phyloP scores from a whole-genome alignment of 2,797 vertebrate species.

The Rhynchotus rufescens region DNA sequence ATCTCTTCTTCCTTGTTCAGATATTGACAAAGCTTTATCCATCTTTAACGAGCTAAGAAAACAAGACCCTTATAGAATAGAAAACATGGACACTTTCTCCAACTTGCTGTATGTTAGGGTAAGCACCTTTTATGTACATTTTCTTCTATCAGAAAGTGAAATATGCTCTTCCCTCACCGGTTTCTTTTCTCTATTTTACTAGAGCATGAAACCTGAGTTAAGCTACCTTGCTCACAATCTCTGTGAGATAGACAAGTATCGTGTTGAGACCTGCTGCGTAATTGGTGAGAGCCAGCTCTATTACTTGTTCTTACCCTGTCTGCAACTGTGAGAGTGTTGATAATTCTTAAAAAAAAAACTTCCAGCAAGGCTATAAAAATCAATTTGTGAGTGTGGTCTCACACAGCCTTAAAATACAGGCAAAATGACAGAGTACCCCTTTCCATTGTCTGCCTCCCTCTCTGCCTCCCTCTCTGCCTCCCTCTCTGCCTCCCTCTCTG shows the following conservation, averaged over 20 bases:
- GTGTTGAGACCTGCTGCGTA: conserved; percentile 98
- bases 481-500: not conserved
- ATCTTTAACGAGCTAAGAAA: conserved; percentile 96
- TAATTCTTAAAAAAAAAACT: not conserved
- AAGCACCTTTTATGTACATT: conserved; percentile 53
- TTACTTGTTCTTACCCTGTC: not conserved
- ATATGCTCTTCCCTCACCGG: not conserved
- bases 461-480: not conserved
- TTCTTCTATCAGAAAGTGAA: not conserved
- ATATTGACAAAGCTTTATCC: conserved; percentile 97
- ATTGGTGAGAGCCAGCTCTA: conserved; percentile 87
- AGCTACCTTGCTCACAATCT: conserved; percentile 98
- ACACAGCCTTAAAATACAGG: not conserved
- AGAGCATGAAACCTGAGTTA: conserved; percentile 98
- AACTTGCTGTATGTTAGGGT: conserved; percentile 98
- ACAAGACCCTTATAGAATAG: conserved; percentile 97
- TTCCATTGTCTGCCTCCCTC: not conserved
- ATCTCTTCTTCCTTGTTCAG: conserved; percentile 75
- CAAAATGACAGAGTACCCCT: not conserved
- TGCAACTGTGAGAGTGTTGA: not conserved
- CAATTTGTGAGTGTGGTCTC: not conserved
- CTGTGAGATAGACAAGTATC: conserved; percentile 98
- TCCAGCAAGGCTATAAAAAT: not conserved
- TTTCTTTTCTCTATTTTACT: conserved; percentile 42
- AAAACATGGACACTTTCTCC: conserved; percentile 99